Evolutionary conservation across 2,888 invertebrate species (phyloP), one percentile per base, ranked within the genome.

Genomic region (Caenorhabditis imperialis): DNA sequence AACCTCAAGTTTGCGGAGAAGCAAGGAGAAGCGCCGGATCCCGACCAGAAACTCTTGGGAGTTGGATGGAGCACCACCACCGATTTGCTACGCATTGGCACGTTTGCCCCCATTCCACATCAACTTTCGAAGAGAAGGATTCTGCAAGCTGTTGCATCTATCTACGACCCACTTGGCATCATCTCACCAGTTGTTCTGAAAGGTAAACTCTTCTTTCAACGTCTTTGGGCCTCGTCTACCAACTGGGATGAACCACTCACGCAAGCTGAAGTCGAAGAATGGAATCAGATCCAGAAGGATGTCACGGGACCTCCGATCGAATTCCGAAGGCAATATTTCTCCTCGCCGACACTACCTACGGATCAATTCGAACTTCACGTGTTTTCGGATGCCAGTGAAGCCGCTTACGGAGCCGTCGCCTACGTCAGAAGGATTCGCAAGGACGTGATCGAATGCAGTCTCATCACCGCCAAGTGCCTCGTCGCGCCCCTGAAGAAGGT

Each of bases 381-480:
- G 3, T 67, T 67, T 18, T 7, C 25, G 3, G 67, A 67, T 27
- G 51, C 67, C 6, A 27, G 45, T 33, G 30, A 48, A 12, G 1
- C 20, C 1, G 67, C 67, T 0, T 67, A 44, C 37, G 61, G 61
- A 8, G 27, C 61, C 5, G 62, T 61, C 14, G 54, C 50, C 1
- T 61, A 71, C 23, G 18, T 71, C 1, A 44, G 53, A 14, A 35
- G 47, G 2, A 62, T 30, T 6, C 40, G 45, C 1, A 5, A 37
- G 3, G 10, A 45, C 16, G 20, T 12, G 14, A 83, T 84, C 57
- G 14, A 71, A 1, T 37, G 33, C 7, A 16, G 40, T 16, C 33
- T 81, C 3, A 1, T 60, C 84, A 84, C 65, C 62, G 63, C 25
- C 82, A 84, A 16, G 60, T 54, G 5, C 62, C 77, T 53, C 47